Percentiles rank a stretch among this genome's conserved stretches.
These are phyloP conservation scores for Loxodonta africana DNA, from an alignment of 2,113 vertebrate species.

Conservation along the genomic window DNA sequence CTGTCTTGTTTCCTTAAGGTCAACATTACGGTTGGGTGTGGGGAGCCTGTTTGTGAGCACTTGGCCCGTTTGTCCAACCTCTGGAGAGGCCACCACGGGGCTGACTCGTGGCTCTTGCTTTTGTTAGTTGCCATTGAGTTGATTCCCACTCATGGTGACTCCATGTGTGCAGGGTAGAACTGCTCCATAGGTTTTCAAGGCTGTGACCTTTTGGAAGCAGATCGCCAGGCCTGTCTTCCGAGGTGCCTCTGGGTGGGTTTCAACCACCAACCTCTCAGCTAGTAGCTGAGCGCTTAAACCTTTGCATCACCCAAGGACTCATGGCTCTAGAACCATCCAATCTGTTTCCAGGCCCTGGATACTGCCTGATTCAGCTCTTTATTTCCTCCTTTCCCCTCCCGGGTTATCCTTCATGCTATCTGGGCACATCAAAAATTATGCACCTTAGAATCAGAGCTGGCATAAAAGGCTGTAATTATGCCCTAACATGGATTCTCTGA, in stretches of 20 bases:
- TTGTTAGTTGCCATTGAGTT: not conserved
- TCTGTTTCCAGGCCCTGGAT: not conserved
- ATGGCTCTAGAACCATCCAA: too few relatives aligned
- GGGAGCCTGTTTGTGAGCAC: not conserved
- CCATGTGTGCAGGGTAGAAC: not conserved
- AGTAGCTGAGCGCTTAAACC: not conserved
- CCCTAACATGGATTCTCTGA: not conserved
- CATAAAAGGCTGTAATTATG: not conserved
- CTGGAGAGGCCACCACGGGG: too few relatives aligned
- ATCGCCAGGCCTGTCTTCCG: not conserved
- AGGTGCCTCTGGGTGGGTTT: not conserved
- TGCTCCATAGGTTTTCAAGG: not conserved
- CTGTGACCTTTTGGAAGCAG: not conserved
- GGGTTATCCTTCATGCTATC: not conserved
- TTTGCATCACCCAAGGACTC: not conserved
- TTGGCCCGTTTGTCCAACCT: not conserved
- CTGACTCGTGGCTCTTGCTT: not conserved
- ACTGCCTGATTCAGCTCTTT: not conserved
- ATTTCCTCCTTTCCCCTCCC: accelerated
- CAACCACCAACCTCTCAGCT: not conserved
- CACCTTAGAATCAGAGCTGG: not conserved
- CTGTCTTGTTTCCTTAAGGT: not conserved
- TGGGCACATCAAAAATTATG: not conserved
- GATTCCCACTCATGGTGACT: too few relatives aligned
- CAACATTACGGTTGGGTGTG: accelerated